Base-by-base conservation (phyloP, 2,797 vertebrate species). In the Microctenopoma steveboyesi region DNA sequence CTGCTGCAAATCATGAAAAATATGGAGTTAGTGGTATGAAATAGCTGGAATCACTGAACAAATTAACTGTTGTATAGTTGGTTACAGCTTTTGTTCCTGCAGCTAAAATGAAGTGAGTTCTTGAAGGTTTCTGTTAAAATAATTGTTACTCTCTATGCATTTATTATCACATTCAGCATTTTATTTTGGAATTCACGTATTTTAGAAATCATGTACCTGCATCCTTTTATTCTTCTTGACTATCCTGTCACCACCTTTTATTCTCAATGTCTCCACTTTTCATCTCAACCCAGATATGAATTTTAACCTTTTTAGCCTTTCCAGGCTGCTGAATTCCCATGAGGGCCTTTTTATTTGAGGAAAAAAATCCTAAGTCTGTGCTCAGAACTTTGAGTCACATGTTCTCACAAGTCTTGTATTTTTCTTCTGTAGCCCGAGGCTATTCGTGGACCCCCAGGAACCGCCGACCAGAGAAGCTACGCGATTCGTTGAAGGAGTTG, bases 381-480 rank as follows among this genome's bases (percentile, higher is more conserved):
- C 79, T 74, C 56, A 57, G 73, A 70, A 55, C 61, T 82, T 63
- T 4, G 7, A 54, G 85, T 88, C 86, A 87, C 78, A 78, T 83
- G 84, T 86, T 76, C 78, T 82, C 50, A 45, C 14, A 45, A 68
- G 64, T 72, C 70, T 83, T 28, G 13, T 86, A 52, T 79, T 78
- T 76, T 69, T 15, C 39, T 69, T 75, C 57, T 15, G 79, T 86
- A 98, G 96, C 94, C 91, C 95, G 95, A 88, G 95, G 96, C 91
- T 95, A 95, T 92, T 91, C 93, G 45, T 98, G 97, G 96, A 93
- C 93, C 62, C 94, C 95, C 90, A 97, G 90, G 93, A 97, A 95
- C 89, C 96, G 91, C 87, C 92, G 96, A 54, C 94, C 95, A 2
- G 96, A 97, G 92, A 98, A 94, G 91, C 95, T 98, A 66, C 92